Evolutionary conservation across 2,888 invertebrate genomes (phyloP), one percentile per base, ranked within the genome.

Genomic region (Matsumyia berberina): DNA sequence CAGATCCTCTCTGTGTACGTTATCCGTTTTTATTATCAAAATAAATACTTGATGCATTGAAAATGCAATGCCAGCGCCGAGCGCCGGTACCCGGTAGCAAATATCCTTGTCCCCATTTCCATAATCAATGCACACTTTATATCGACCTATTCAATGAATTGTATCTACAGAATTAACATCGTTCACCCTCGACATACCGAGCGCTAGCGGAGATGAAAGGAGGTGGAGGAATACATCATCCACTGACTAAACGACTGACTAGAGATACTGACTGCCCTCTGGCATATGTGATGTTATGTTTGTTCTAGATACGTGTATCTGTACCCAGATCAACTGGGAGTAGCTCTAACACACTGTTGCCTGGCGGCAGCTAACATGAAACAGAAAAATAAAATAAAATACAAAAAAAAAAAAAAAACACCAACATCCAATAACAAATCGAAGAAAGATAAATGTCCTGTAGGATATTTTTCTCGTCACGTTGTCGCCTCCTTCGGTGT

Each of bases 361-460:
- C 77, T 62, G 60, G n/a, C 24, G 67, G 67, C 66, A 66, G 17
- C 12, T 58, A 70, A 78, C 58, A 73, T 60, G 58, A 58, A 73
- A 39, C 31, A 46, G 39, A 24, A 24, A 1, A 24, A 1, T 3
- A 1, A 24, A 1, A 24, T 4, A 24, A n/a, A n/a, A n/a, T n/a
- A n/a, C n/a, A n/a, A 73, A 39, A 39, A 46, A 49, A 24, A 24
- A 1, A 24, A 1, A 24, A 1, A 24, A 1, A 24, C 24, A 24
- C 24, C 35, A 58, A 39, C 66, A 49, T 58, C 60, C 42, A 67
- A 57, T 67, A 73, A 73, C 73, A 85, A 76, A 57, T 35, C 44
- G 80, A 86, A 35, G 62, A 81, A 66, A 67, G 67, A 76, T 60
- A 72, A 86, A 86, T 77, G 55, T 77, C 81, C 86, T 86, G 70